Base-by-base conservation (phyloP, 2,888 invertebrate species). In the Agriopis aurantiaria region DNA sequence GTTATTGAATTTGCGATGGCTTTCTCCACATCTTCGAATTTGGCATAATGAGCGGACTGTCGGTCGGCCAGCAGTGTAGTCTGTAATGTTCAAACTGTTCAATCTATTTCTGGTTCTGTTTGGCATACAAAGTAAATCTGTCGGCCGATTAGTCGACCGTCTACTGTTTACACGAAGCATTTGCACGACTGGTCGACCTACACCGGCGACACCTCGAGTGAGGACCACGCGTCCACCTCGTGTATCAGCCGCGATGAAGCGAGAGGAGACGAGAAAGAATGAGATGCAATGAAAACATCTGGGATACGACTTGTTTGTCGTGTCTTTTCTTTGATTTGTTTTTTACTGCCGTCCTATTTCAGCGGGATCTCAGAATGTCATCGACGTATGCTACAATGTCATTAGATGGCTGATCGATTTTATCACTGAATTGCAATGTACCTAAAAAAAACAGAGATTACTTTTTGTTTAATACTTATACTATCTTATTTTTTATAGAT, bases 251-350 rank as follows among this genome's bases (percentile, higher is more conserved):
- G 75, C 73, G 77, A 56, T 59, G 43, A 72, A 77, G 70, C 76
- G 80, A 80, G 78, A 81, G 69, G 72, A 67, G 41, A 49, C 40
- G 41, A 68, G 40, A 63, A n/a, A 78, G 82, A 87, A 73, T 66
- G 84, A 79, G 88, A 88, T 66, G 68, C 80, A 81, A 78, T 75
- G 88, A 86, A 88, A 88, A 88, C 88, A 88, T 85, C 85, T 87
- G 84, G 84, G 84, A 83, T 82, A 82, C 70, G 62, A 69, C 65
- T 74, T 53, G 71, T 64, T 71, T 71, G 73, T 72, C 72, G 72
- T 59, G 72, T 78, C 74, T 80, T 73, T 78, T 79, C 78, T 80
- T 82, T 76, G 79, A 23, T 23, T 23, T 23, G 17, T 23, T 82
- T 80, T 84, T 80, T 78, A 78, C 69, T 70, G 72, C 69, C 65